These are phyloP conservation scores for Stenodema calcarata DNA, from an alignment of 2,888 invertebrate species.

Conservation along the genomic window DNA sequence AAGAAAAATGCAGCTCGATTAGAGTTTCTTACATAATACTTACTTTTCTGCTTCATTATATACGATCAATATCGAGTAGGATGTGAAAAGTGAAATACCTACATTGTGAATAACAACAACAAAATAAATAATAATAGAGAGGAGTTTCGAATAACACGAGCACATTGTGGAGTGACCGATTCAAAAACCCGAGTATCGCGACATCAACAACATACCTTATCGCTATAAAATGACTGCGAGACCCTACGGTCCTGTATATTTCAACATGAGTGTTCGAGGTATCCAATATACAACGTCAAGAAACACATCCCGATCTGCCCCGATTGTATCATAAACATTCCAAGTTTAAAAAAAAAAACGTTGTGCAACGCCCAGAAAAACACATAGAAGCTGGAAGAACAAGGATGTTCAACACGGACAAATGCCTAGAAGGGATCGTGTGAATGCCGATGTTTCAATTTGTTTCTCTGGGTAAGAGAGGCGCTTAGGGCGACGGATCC, in stretches of 20 bases:
- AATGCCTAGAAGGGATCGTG: background rate
- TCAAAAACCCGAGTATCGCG: no score
- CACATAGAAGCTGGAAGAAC: background rate
- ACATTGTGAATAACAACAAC: no score
- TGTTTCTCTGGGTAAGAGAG: background rate
- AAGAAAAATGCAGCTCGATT: no score
- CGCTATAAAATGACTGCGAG: no score
- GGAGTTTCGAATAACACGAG: no score
- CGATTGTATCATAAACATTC: background rate
- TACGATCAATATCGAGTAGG: no score
- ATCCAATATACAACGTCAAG: background rate
- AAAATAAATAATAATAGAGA: no score
- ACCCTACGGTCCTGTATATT: background rate
- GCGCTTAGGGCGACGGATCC: background rate
- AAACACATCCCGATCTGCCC: background rate
- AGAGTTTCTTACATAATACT: no score
- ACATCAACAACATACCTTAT: no score
- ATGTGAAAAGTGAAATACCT: no score
- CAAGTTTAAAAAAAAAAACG: background rate
- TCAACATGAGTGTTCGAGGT: background rate
- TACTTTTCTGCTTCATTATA: no score
- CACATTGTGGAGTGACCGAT: no score
- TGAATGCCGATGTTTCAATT: constrained; percentile 27
- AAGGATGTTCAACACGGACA: background rate
- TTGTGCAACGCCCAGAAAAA: background rate